Evolutionary conservation across 2,113 vertebrate species (phyloP), one percentile per base, ranked within the genome.

Genomic region (Oxyura jamaicensis): DNA sequence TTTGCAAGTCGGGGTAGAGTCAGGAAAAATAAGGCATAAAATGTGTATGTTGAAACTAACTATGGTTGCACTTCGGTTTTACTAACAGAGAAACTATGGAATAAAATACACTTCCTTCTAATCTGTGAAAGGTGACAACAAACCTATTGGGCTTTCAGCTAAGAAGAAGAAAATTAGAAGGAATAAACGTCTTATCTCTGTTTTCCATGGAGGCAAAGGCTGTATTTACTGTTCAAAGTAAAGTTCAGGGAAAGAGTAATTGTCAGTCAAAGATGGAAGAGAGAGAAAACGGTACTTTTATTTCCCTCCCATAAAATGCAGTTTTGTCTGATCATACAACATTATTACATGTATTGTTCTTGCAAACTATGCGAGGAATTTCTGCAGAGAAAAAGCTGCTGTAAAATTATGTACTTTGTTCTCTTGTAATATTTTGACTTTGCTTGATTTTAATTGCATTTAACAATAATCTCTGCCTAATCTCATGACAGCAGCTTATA

Each of bases 401-500:
- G 21, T 33, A 68, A 92, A 59, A 26, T 44, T 10, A 6, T 36
- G 58, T 22, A 36, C 25, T 63, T 25, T 29, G 17, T 3, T 53
- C 76, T 84, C 55, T 50, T 72, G 62, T 36, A 53, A 2, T 65
- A 58, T 89, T 95, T 96, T 95, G 95, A 86, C 81, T 59, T 88
- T 22, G 73, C 13, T 59, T 66, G 36, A 78, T 85, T 96, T 95
- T 95, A 91, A 94, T 93, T 96, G 73, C 55, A 41, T 76, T 74
- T 68, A 71, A 78, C 19, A 1, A 1, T 95, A 90, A 80, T 87
- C 29, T 86, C 60, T 77, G 76, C 67, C 80, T 94, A 77, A 90
- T 95, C 83, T 92, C 13, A 7, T n/a, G 72, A 23, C 53, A 82
- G 69, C 69, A 72, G 17, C 8, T 84, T 75, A 18, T 58, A n/a